A percentile compares a stretch with the other conserved stretches of the same genome.
These are phyloP conservation scores for Dexiosoma caninum DNA, from an alignment of 2,888 invertebrate species.

Conservation along the genomic window DNA sequence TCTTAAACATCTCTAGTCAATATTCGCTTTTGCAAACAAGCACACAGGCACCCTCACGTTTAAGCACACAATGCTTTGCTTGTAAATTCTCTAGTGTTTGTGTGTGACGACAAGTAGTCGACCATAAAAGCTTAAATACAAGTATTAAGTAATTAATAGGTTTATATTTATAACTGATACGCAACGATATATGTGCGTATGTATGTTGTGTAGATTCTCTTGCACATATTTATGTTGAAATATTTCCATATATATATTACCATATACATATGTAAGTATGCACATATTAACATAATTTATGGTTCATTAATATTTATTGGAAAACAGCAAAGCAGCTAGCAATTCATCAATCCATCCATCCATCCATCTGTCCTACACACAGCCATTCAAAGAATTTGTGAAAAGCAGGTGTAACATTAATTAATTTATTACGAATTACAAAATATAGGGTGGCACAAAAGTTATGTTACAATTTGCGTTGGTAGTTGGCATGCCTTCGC, in stretches of 20 bases:
- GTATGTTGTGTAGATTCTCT: background rate
- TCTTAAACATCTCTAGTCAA: background rate
- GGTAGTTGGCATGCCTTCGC: too few species aligned
- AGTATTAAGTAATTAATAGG: conserved; percentile 42
- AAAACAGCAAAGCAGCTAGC: background rate
- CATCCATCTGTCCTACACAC: background rate
- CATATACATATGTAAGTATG: too few species aligned
- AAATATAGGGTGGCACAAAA: too few species aligned
- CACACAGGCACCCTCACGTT: background rate
- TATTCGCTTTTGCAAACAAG: background rate
- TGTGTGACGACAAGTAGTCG: background rate
- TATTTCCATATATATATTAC: background rate
- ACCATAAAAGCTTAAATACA: conserved; percentile 13
- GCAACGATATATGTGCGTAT: background rate
- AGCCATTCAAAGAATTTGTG: background rate
- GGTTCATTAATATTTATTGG: conserved; percentile 13
- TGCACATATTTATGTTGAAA: background rate
- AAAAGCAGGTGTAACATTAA: conserved; percentile 3
- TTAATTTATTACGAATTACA: background rate
- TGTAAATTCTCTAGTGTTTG: background rate
- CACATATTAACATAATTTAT: conserved; percentile 26
- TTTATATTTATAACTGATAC: conserved; percentile 27
- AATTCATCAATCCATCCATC: too few species aligned
- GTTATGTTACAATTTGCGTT: too few species aligned
- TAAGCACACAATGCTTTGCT: background rate